Percentiles rank a stretch among this genome's conserved stretches.
Evolutionary conservation across 2,888 invertebrate species (phyloP).

Genomic region (Nymphalis urticae): DNA sequence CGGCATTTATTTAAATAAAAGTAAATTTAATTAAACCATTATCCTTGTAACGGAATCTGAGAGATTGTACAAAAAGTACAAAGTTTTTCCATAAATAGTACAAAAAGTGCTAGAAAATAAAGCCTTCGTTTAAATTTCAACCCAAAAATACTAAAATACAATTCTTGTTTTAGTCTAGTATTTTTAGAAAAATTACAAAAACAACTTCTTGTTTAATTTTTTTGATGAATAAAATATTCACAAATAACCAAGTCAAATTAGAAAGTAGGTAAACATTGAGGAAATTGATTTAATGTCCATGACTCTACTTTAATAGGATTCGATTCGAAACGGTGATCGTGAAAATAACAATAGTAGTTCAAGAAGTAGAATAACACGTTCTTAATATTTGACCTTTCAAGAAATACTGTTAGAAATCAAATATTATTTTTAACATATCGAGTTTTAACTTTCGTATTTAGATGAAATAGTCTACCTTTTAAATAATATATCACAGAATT

Average conservation of each 20-base stretch:
- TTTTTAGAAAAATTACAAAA: background rate
- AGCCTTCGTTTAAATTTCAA: too few species aligned
- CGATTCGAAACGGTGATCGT: slow-evolving; percentile 10
- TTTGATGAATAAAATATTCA: slow-evolving; percentile 1
- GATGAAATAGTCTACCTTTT: too few species aligned
- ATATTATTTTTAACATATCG: background rate
- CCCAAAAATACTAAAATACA: too few species aligned
- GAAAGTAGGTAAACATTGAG: slow-evolving; percentile 18
- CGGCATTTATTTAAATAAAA: too few species aligned
- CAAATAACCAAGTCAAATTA: slow-evolving; percentile 8
- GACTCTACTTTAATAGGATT: slow-evolving; percentile 5
- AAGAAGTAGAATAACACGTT: background rate
- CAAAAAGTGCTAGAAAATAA: too few species aligned
- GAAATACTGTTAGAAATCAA: background rate
- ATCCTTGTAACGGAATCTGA: too few species aligned
- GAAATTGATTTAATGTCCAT: slow-evolving; percentile 13
- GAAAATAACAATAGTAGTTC: slow-evolving; percentile 2
- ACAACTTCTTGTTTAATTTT: background rate
- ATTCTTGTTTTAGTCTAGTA: too few species aligned
- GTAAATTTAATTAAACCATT: too few species aligned
- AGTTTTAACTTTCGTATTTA: background rate
- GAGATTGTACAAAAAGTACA: too few species aligned
- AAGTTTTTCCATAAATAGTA: too few species aligned
- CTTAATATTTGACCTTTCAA: background rate
- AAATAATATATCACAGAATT: too few species aligned